Evolutionary conservation across 2,113 vertebrate genomes (phyloP), one percentile per base, ranked within the genome.

Genomic region (Notiomystis cincta): DNA sequence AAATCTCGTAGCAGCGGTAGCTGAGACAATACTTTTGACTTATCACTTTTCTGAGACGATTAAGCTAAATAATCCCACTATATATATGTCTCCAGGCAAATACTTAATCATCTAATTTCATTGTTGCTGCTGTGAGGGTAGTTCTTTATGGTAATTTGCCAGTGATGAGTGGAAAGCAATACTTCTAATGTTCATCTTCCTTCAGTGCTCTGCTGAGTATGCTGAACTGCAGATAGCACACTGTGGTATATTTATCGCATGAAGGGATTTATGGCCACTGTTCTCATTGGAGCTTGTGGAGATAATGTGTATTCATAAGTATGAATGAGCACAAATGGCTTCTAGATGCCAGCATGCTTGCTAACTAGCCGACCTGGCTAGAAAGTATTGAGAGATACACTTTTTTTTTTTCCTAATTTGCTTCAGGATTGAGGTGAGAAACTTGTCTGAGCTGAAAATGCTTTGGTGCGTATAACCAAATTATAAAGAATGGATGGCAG

Each of bases 61-160:
- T 95, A 96, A 96, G 78, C 75, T 84, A 95, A 97, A 96, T 96
- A 93, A 90, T 91, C 87, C 86, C 58, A 60, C 50, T 70, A n/a
- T 64, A 60, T 71, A 57, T 73, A 38, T 70, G 45, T 73, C 70
- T 87, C 65, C 69, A 86, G 91, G 82, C 84, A 96, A 96, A 93
- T 79, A 85, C 85, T 94, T 94, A 56, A 92, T 64, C 45, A 85
- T 89, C 27, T 95, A 22, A 23, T 93, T 91, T 88, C 77, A 72
- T 82, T 85, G 37, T 79, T 93, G n/a, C 47, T 79, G 20, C 37
- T 89, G 56, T 79, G 54, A 71, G 51, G n/a, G 58, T 69, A 81
- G 60, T 95, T 90, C 75, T 84, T 97, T 93, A 79, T 87, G 64
- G 75, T 96, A 84, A 96, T 95, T 92, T 93, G 56, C 57, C 67